Evolutionary conservation across 2,797 vertebrate genomes (phyloP).

Genomic region (Capromys pilorides): DNA sequence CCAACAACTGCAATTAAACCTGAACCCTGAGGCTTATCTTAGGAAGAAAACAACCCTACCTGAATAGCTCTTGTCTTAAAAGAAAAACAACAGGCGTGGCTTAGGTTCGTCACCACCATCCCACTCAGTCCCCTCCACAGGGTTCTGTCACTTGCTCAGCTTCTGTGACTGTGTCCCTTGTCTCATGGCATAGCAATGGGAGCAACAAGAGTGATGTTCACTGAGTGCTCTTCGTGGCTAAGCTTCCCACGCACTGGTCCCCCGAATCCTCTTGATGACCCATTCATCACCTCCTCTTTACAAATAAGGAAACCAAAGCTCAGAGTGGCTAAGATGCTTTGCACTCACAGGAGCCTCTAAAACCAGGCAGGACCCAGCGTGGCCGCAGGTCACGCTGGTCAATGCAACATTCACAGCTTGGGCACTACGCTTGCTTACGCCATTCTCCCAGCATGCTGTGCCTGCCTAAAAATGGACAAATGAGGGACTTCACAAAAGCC

Average conservation of each 20-base stretch:
- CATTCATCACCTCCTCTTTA: neutral
- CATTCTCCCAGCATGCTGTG: neutral
- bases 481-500: neutral
- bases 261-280: neutral
- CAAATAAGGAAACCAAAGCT: neutral
- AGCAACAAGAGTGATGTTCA: neutral
- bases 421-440: no score
- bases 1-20: neutral
- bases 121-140: no score
- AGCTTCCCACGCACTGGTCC: neutral
- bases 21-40: neutral
- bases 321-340: neutral
- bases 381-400: neutral
- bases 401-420: neutral
- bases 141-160: neutral
- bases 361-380: neutral
- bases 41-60: neutral
- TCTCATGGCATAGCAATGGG: neutral
- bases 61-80: neutral
- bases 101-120: neutral
- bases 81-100: neutral
- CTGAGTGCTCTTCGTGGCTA: neutral
- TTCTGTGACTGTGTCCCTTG: neutral
- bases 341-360: neutral
- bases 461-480: neutral